Percentiles rank a stretch among this genome's conserved stretches.
Conservation (phyloP, 2,888 invertebrate genomes). For the Eustalomyia histrio region DNA sequence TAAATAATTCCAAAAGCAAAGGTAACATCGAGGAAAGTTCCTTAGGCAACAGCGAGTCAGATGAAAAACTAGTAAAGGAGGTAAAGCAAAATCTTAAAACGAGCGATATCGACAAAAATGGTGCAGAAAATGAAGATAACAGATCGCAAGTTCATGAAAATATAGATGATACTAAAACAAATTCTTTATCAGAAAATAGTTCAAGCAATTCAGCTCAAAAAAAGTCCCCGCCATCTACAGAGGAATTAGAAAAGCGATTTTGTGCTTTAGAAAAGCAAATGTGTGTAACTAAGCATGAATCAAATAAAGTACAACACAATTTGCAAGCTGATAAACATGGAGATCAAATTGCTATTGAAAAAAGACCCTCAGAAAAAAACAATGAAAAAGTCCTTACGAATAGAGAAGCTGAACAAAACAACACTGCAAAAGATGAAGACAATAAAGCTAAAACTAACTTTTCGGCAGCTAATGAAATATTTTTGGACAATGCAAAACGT, state of each 20-base stretch:
- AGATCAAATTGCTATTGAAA: not conserved
- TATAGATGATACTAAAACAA: not conserved
- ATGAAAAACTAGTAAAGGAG: not conserved
- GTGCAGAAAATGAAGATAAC: not conserved
- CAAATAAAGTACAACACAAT: constrained; percentile 67
- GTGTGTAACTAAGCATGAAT: constrained; percentile 66
- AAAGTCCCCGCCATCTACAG: constrained; percentile 72
- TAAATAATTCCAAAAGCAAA: not conserved
- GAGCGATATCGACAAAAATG: not conserved
- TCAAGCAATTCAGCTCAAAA: constrained; percentile 10
- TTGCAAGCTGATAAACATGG: not conserved
- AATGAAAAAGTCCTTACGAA: not conserved
- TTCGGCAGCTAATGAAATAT: not conserved
- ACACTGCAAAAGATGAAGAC: not conserved
- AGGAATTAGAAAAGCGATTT: constrained; percentile 75
- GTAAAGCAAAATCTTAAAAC: not conserved
- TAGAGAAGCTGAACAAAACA: not conserved
- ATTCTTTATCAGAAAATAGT: not conserved
- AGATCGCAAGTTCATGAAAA: constrained; percentile 1
- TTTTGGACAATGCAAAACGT: constrained; percentile 41
- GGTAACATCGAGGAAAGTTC: not conserved
- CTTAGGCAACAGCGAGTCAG: not conserved
- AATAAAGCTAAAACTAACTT: not conserved
- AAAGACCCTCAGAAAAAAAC: not conserved
- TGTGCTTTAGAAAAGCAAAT: constrained; percentile 73